Conservation (phyloP, 2,797 vertebrate species). For the Poeciliopsis paucimaculata region DNA sequence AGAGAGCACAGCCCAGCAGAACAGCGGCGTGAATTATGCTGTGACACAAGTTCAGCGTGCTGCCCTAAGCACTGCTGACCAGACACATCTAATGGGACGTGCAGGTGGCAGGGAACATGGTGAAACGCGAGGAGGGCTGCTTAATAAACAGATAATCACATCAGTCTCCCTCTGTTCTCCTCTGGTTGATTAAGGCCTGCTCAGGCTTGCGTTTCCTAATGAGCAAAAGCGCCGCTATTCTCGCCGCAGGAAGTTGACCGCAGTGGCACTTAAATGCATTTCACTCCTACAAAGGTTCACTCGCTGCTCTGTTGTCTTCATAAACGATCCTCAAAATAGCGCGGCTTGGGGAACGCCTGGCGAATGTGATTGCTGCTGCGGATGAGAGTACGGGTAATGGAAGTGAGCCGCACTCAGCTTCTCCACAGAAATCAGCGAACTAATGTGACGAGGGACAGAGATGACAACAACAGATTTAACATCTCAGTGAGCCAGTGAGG, state of each 20-base stretch:
- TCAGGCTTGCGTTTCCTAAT: constrained; percentile 51
- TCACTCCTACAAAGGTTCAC: constrained; percentile 24
- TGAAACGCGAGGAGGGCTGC: constrained; percentile 42
- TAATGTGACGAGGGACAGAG: constrained; percentile 27
- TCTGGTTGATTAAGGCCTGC: constrained; percentile 42
- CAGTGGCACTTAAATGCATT: constrained; percentile 36
- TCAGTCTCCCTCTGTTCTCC: constrained; percentile 37
- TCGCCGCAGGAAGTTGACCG: constrained; percentile 46
- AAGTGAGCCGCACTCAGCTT: constrained; percentile 34
- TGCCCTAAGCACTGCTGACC: constrained; percentile 79
- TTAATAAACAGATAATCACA: constrained; percentile 68
- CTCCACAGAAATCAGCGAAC: constrained; percentile 57
- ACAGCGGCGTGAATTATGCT: constrained; percentile 68
- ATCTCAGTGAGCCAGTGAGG: constrained; percentile 60
- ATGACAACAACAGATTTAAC: constrained; percentile 62
- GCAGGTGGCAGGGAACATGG: constrained; percentile 59
- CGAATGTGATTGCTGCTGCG: constrained; percentile 16
- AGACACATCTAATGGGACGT: constrained; percentile 70
- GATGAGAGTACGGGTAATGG: constrained; percentile 36
- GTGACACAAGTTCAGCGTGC: constrained; percentile 69
- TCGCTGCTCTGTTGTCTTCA: constrained; percentile 39
- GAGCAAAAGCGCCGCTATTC: constrained; percentile 29
- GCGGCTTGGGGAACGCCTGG: constrained; percentile 7
- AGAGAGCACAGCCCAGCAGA: constrained; percentile 78
- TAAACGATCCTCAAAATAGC: constrained; percentile 45